Conservation (phyloP, 2,113 vertebrate species). For the Australoheros scitulus region DNA sequence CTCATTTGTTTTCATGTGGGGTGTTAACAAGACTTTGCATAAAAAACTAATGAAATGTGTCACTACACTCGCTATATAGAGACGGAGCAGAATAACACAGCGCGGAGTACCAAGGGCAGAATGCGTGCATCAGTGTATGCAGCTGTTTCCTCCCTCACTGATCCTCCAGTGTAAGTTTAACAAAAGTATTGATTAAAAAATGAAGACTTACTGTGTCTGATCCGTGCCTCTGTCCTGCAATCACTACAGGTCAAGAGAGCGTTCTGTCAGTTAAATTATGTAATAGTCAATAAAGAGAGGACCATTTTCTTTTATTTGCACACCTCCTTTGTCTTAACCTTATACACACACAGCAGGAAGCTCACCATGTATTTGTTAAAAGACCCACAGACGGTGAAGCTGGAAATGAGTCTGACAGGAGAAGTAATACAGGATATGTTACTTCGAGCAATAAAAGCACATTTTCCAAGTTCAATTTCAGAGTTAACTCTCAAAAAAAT, state of each 20-base stretch:
- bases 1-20: conserved; percentile 20
- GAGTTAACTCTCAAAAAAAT: neutral
- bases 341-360: neutral
- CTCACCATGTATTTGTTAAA: neutral
- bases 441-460: neutral
- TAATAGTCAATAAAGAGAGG: conserved; percentile 13
- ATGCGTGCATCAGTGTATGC: conserved; percentile 13
- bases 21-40: conserved; percentile 33
- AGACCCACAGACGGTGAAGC: neutral
- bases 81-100: conserved; percentile 26
- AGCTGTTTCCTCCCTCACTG: conserved; percentile 50
- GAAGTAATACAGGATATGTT: neutral
- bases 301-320: conserved; percentile 30
- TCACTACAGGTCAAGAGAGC: conserved; percentile 44
- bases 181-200: conserved; percentile 64
- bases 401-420: neutral
- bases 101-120: neutral
- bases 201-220: conserved; percentile 46
- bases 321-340: neutral
- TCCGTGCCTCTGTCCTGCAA: conserved; percentile 33
- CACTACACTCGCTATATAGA: conserved; percentile 28
- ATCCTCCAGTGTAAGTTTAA: conserved; percentile 45
- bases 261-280: conserved; percentile 33
- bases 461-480: neutral
- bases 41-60: conserved; percentile 50